Conservation (phyloP, 2,888 invertebrate species). For the Phorcus lineatus region DNA sequence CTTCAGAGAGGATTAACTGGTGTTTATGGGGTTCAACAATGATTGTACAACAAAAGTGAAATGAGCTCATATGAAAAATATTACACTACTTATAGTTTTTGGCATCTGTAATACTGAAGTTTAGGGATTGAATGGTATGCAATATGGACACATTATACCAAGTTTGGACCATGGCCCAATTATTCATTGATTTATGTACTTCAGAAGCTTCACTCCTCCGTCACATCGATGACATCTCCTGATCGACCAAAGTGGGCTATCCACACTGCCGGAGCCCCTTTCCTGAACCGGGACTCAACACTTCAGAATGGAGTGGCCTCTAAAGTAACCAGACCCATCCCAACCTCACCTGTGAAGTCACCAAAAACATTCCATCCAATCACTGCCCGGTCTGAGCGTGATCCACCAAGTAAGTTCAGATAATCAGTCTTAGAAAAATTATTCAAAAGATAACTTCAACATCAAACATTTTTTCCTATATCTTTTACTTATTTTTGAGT, state of each 20-base stretch:
- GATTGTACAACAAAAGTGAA: too few species aligned
- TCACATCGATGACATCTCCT: slow-evolving; percentile 28
- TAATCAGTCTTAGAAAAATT: background rate
- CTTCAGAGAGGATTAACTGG: too few species aligned
- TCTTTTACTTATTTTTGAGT: background rate
- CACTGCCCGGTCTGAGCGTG: slow-evolving; percentile 61
- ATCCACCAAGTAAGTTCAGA: slow-evolving; percentile 60
- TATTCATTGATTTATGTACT: too few species aligned
- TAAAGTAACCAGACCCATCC: slow-evolving; percentile 38
- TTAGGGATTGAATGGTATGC: too few species aligned
- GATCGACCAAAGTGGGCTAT: slow-evolving; percentile 44
- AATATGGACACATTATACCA: too few species aligned
- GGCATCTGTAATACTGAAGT: too few species aligned
- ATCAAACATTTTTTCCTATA: background rate
- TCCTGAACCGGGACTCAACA: slow-evolving; percentile 38
- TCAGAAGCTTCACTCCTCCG: slow-evolving; percentile 31
- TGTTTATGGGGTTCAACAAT: too few species aligned
- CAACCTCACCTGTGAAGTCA: slow-evolving; percentile 8
- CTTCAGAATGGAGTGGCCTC: slow-evolving; percentile 34
- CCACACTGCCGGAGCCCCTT: slow-evolving; percentile 11
- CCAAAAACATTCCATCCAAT: slow-evolving; percentile 39
- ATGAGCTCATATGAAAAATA: too few species aligned
- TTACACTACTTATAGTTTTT: too few species aligned
- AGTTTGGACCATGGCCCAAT: background rate
- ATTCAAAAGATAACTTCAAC: background rate